These are phyloP conservation scores for Lacanobia wlatinum DNA, from an alignment of 2,888 invertebrate species.

Conservation along the genomic window DNA sequence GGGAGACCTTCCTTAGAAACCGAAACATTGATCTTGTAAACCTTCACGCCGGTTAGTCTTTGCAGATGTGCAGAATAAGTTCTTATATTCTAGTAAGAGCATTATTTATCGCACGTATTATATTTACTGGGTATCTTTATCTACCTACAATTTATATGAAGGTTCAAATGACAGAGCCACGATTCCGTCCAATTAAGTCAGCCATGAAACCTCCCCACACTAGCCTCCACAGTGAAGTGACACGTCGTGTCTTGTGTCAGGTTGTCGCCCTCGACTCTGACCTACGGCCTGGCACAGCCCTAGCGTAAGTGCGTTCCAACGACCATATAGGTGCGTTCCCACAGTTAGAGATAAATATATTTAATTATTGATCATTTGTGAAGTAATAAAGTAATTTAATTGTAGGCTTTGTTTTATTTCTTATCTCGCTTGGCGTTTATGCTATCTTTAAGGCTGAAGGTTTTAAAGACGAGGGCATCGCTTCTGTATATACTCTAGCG, in stretches of 20 bases:
- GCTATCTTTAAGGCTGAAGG: not conserved
- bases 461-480: too few species aligned
- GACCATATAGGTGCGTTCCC: constrained; percentile 52
- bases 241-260: constrained; percentile 43
- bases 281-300: constrained; percentile 53
- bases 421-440: not conserved
- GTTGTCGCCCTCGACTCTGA: constrained; percentile 45
- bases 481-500: too few species aligned
- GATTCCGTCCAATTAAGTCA: constrained; percentile 37
- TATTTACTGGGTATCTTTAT: too few species aligned
- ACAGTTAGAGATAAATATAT: constrained; percentile 46
- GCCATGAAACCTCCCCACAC: constrained; percentile 23
- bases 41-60: too few species aligned
- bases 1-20: too few species aligned
- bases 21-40: too few species aligned
- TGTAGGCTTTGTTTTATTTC: constrained; percentile 38
- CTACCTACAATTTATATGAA: not conserved
- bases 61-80: too few species aligned
- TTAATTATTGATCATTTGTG: constrained; percentile 44
- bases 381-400: constrained; percentile 52
- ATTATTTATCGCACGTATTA: too few species aligned
- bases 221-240: constrained; percentile 5
- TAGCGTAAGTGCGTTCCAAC: constrained; percentile 50
- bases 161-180: not conserved
- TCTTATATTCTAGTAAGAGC: too few species aligned